Evolutionary conservation across 1,140 invertebrate genomes (phyloP).

Genomic region (Zaprionus kolodkinae): DNA sequence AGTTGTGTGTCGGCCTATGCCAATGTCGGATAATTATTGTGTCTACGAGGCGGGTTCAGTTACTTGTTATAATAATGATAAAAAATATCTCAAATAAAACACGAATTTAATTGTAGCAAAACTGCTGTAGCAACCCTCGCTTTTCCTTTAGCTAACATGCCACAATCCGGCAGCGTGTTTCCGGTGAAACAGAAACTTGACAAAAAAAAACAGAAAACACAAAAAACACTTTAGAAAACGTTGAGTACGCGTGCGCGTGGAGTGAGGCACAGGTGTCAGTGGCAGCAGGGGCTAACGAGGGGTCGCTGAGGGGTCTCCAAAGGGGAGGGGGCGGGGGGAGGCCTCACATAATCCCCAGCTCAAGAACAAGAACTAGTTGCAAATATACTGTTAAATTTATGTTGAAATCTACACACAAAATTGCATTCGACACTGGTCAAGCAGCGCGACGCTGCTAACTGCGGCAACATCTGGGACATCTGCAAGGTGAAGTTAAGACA

Average conservation of each 20-base stretch:
- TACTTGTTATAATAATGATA: background rate
- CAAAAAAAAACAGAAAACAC: slow-evolving; percentile 33
- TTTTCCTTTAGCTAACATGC: slow-evolving; percentile 43
- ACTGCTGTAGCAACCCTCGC: slow-evolving; percentile 12
- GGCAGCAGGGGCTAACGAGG: slow-evolving; percentile 8
- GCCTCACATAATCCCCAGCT: background rate
- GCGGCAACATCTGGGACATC: slow-evolving; percentile 43
- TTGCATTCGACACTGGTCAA: slow-evolving; percentile 51
- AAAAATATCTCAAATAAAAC: background rate
- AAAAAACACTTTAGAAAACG: slow-evolving; percentile 37
- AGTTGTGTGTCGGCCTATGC: slow-evolving; percentile 21
- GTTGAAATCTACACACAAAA: slow-evolving; percentile 57
- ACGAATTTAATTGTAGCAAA: background rate
- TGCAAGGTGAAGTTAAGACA: slow-evolving; percentile 49
- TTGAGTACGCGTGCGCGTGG: slow-evolving; percentile 36
- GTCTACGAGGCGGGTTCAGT: slow-evolving; percentile 13
- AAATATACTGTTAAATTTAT: slow-evolving; percentile 74
- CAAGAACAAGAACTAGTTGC: slow-evolving; percentile 64
- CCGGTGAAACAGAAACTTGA: slow-evolving; percentile 60
- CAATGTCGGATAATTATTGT: slow-evolving; percentile 8
- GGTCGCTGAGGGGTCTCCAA: no score
- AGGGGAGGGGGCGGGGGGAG: no score
- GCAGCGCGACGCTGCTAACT: slow-evolving; percentile 23
- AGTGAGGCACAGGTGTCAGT: slow-evolving; percentile 11
- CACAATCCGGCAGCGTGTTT: slow-evolving; percentile 46